phyloP scores from a whole-genome alignment of 1,140 invertebrate genomes.

The Atta colombica region DNA sequence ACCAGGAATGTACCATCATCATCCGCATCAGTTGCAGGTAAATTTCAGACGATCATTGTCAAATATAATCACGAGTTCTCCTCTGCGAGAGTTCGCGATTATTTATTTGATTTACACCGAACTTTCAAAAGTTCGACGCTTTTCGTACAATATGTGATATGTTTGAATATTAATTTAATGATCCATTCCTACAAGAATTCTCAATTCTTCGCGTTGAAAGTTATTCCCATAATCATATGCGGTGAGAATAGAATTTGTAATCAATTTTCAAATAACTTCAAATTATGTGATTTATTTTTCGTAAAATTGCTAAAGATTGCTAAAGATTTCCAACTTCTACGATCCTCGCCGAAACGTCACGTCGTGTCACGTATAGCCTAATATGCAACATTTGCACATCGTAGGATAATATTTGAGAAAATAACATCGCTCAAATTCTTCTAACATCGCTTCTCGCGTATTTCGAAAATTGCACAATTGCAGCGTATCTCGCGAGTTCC shows the following conservation, averaged over 20 bases:
- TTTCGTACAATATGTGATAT: background rate
- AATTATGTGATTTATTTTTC: background rate
- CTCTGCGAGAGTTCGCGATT: background rate
- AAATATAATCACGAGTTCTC: background rate
- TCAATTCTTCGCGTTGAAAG: background rate
- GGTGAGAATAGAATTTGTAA: background rate
- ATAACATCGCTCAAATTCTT: slow-evolving; percentile 24
- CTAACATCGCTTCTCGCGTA: background rate
- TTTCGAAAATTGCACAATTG: slow-evolving; percentile 29
- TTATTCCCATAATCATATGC: background rate
- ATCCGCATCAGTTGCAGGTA: slow-evolving; percentile 86
- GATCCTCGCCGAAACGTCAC: slow-evolving; percentile 16
- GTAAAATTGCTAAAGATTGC: slow-evolving; percentile 34
- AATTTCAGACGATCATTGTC: slow-evolving; percentile 17
- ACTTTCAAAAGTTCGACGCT: background rate
- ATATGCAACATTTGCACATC: background rate
- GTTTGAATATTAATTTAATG: background rate
- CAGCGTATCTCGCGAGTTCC: background rate
- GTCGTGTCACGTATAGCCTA: slow-evolving; percentile 22
- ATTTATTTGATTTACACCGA: slow-evolving; percentile 6
- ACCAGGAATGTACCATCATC: slow-evolving; percentile 88
- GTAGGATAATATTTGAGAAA: slow-evolving; percentile 27
- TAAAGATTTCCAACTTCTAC: background rate
- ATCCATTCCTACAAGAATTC: background rate
- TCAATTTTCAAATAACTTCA: slow-evolving; percentile 1